A percentile compares a stretch with the other conserved stretches of the same genome.
Evolutionary conservation across 2,888 invertebrate genomes (phyloP).

Genomic region (Drosophila kuntzei): DNA sequence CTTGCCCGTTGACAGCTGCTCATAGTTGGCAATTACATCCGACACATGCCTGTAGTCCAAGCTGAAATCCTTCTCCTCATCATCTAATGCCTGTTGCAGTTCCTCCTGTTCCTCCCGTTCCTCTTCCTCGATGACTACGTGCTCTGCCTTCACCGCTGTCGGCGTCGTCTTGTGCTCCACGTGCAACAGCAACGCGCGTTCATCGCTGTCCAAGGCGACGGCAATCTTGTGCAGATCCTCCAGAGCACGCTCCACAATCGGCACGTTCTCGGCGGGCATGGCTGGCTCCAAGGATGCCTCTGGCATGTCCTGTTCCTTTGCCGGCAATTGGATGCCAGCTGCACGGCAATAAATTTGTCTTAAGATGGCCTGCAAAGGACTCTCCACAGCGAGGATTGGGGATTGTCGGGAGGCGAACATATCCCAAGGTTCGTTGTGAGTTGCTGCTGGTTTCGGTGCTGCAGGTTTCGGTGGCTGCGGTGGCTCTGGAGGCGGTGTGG

Average conservation of each 20-base stretch:
- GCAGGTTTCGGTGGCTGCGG: slow-evolving; percentile 10
- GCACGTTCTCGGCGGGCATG: slow-evolving; percentile 81
- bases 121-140: slow-evolving; percentile 71
- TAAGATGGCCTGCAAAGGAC: slow-evolving; percentile 79
- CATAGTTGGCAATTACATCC: slow-evolving; percentile 77
- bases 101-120: slow-evolving; percentile 8
- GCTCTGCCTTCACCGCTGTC: slow-evolving; percentile 55
- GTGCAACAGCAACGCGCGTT: slow-evolving; percentile 36
- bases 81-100: background rate
- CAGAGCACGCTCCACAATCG: slow-evolving; percentile 83
- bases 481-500: slow-evolving; percentile 21
- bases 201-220: slow-evolving; percentile 53
- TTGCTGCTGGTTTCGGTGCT: background rate
- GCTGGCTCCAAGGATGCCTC: slow-evolving; percentile 8
- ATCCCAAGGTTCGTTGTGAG: slow-evolving; percentile 54
- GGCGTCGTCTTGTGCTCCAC: slow-evolving; percentile 62
- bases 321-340: slow-evolving; percentile 50
- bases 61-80: slow-evolving; percentile 19
- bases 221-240: slow-evolving; percentile 80
- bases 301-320: slow-evolving; percentile 31
- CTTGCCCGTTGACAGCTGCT: slow-evolving; percentile 64
- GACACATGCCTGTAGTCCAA: slow-evolving; percentile 66
- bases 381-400: slow-evolving; percentile 72
- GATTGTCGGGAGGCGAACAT: slow-evolving; percentile 57
- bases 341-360: slow-evolving; percentile 73